Evolutionary conservation across 2,888 invertebrate genomes (phyloP).

Genomic region (Thera obeliscata): DNA sequence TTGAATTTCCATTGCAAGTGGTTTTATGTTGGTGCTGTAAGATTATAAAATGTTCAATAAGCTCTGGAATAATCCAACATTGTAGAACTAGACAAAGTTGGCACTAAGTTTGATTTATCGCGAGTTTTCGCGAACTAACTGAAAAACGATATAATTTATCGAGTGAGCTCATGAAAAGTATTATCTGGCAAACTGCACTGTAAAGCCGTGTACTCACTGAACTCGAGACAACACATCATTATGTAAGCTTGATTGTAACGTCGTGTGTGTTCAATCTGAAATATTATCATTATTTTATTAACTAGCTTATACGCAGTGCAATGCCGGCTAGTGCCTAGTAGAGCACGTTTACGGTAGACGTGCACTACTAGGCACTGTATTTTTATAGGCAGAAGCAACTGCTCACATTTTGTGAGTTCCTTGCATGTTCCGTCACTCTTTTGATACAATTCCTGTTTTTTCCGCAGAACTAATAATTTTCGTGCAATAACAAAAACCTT

Average conservation of each 20-base stretch:
- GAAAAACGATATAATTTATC: constrained; percentile 30
- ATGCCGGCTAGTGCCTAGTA: no score
- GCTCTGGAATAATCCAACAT: constrained; percentile 10
- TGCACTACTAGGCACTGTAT: no score
- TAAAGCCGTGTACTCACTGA: constrained; percentile 1
- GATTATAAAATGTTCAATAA: constrained; percentile 4
- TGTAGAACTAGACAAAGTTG: constrained; percentile 23
- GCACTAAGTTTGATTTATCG: constrained; percentile 32
- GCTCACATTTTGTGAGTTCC: no score
- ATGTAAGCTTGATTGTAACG: background rate
- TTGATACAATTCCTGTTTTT: no score
- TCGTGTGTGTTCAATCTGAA: background rate
- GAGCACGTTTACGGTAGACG: no score
- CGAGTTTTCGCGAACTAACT: constrained; percentile 27
- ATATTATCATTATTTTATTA: background rate
- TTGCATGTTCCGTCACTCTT: no score
- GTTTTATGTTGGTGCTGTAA: background rate
- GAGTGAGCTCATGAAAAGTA: constrained; percentile 19
- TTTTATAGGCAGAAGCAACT: no score
- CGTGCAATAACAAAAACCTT: no score
- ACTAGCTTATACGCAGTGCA: no score
- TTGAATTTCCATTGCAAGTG: background rate
- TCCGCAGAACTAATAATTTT: no score
- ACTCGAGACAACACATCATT: no score
- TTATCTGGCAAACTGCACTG: constrained; percentile 21